These are phyloP conservation scores for Etheostoma spectabile DNA, from an alignment of 2,113 vertebrate genomes.

Conservation along the genomic window DNA sequence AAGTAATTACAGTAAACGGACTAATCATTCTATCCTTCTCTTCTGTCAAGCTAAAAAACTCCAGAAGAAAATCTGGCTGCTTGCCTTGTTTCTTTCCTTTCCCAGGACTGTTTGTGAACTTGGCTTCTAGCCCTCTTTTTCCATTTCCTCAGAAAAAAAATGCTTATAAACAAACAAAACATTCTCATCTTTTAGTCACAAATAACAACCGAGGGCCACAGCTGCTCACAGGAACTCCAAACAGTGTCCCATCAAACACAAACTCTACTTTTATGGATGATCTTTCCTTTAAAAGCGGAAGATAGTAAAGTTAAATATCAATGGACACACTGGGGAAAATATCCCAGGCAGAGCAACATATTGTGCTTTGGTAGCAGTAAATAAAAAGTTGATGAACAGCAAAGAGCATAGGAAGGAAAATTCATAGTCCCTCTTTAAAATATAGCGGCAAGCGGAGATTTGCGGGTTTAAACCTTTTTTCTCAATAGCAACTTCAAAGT, in stretches of 20 bases:
- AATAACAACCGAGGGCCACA: slow-evolving; percentile 37
- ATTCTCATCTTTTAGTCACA: slow-evolving; percentile 47
- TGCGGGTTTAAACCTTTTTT: no score
- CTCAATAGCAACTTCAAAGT: no score
- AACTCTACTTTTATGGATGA: neutral
- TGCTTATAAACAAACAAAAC: slow-evolving; percentile 61
- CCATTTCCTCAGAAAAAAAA: slow-evolving; percentile 77
- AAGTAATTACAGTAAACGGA: slow-evolving; percentile 40
- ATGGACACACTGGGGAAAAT: neutral
- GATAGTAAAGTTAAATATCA: neutral
- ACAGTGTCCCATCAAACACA: neutral
- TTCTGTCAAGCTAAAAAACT: slow-evolving; percentile 14
- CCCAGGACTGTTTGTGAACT: slow-evolving; percentile 71
- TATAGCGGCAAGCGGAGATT: no score
- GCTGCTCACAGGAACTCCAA: slow-evolving; percentile 26
- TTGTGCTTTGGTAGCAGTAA: neutral
- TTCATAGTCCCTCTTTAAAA: neutral
- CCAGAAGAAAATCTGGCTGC: slow-evolving; percentile 40
- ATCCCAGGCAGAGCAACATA: neutral
- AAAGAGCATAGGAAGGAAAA: neutral
- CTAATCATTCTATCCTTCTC: slow-evolving; percentile 2
- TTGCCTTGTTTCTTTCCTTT: slow-evolving; percentile 60
- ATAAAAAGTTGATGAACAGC: neutral
- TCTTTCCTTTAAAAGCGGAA: neutral
- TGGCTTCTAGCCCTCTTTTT: slow-evolving; percentile 63